A percentile compares a stretch with the other conserved stretches of the same genome.
phyloP scores from a whole-genome alignment of 2,888 invertebrate genomes.

The Diplolepis rosae region DNA sequence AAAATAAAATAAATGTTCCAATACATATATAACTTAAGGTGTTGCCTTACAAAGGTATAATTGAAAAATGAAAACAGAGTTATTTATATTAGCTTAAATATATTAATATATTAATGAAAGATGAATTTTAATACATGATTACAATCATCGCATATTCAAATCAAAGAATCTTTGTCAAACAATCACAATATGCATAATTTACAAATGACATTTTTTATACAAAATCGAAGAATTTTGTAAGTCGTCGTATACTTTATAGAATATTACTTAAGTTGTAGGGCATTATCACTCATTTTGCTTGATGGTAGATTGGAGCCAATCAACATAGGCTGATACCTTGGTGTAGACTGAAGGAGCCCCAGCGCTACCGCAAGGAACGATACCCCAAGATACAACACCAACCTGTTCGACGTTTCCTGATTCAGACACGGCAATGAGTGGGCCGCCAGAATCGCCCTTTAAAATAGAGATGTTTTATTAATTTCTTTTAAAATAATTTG shows the following conservation, averaged over 20 bases:
- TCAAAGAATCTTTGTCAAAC: not conserved
- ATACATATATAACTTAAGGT: too few species aligned
- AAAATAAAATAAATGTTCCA: too few species aligned
- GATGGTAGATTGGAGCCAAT: slow-evolving; percentile 62
- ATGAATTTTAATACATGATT: not conserved
- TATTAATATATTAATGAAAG: too few species aligned
- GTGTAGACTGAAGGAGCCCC: slow-evolving; percentile 72
- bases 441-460: slow-evolving; percentile 77
- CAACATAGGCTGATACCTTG: slow-evolving; percentile 67
- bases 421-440: slow-evolving; percentile 74
- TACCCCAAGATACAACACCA: slow-evolving; percentile 75
- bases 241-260: not conserved
- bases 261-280: not conserved
- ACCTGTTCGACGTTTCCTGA: slow-evolving; percentile 79
- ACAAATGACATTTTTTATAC: not conserved
- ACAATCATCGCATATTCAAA: not conserved
- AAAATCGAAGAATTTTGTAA: not conserved
- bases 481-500: not conserved
- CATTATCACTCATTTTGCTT: not conserved
- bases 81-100: too few species aligned
- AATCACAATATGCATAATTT: not conserved
- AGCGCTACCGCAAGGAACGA: slow-evolving; percentile 70
- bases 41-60: too few species aligned
- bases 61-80: too few species aligned
- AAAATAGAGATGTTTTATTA: slow-evolving; percentile 35